Conservation (phyloP, 2,888 invertebrate genomes). For the Drosophila greeni region DNA sequence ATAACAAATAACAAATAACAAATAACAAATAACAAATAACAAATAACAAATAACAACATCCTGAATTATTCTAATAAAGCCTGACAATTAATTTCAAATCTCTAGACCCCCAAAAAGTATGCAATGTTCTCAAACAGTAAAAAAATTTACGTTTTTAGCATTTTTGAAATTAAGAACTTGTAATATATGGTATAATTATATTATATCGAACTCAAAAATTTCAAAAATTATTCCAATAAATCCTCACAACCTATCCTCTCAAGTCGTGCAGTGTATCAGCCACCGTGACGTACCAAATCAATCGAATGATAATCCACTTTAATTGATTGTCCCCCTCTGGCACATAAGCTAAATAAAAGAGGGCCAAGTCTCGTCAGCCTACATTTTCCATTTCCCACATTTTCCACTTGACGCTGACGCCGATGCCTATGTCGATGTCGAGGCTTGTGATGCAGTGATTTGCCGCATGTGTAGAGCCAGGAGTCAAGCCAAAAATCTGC, state of each 20-base stretch:
- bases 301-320: constrained; percentile 24
- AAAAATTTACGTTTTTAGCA: too few relatives aligned
- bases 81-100: background rate
- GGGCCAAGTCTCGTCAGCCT: constrained; percentile 13
- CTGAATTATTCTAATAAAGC: too few relatives aligned
- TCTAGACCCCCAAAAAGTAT: background rate
- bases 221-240: background rate
- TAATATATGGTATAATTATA: background rate
- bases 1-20: too few relatives aligned
- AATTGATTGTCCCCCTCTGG: constrained; percentile 19
- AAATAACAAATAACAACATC: too few relatives aligned
- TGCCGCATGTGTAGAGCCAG: constrained; percentile 11
- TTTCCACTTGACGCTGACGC: constrained; percentile 11
- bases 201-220: background rate
- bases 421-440: background rate
- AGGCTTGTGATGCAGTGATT: constrained; percentile 1
- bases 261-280: constrained; percentile 8
- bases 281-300: constrained; percentile 17
- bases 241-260: background rate
- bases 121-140: background rate
- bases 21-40: too few relatives aligned
- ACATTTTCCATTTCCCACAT: constrained; percentile 11
- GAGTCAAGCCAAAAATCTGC: constrained; percentile 13
- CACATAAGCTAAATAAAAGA: constrained; percentile 20
- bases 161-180: background rate